These are phyloP conservation scores for Morpho deidamia DNA, from an alignment of 2,888 invertebrate genomes.

Conservation along the genomic window DNA sequence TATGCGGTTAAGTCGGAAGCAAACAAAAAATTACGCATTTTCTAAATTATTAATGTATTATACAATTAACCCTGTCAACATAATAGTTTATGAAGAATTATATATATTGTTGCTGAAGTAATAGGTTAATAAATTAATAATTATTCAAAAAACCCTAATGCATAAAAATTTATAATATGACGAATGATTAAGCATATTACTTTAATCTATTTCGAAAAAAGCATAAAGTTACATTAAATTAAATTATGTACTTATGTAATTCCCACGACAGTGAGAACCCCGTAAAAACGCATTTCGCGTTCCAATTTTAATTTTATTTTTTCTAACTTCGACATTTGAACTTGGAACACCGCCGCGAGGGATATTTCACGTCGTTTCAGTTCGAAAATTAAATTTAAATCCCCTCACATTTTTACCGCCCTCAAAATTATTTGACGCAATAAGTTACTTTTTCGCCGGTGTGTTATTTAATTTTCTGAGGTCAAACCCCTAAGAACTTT, in stretches of 20 bases:
- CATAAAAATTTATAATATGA: too few relatives aligned
- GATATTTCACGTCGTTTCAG: slow-evolving; percentile 68
- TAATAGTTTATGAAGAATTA: too few relatives aligned
- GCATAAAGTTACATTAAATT: not conserved
- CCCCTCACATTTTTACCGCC: slow-evolving; percentile 71
- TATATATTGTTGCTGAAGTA: too few relatives aligned
- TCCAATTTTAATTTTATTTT: slow-evolving; percentile 41
- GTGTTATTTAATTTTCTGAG: slow-evolving; percentile 53
- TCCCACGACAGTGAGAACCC: slow-evolving; percentile 1
- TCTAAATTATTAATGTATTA: too few relatives aligned
- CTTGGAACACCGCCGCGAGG: slow-evolving; percentile 56
- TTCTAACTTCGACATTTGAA: slow-evolving; percentile 49
- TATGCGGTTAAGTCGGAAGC: too few relatives aligned
- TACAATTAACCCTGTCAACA: too few relatives aligned
- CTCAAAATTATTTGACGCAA: slow-evolving; percentile 62
- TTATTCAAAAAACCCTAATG: too few relatives aligned
- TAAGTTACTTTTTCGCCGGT: slow-evolving; percentile 46
- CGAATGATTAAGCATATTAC: slow-evolving; percentile 11
- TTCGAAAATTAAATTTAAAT: slow-evolving; percentile 76
- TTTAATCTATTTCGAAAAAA: not conserved
- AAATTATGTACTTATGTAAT: not conserved
- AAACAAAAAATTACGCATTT: too few relatives aligned
- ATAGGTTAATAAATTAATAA: too few relatives aligned
- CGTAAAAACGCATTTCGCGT: slow-evolving; percentile 26
- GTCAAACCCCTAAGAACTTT: slow-evolving; percentile 35